Percentiles rank a stretch among this genome's conserved stretches.
phyloP scores from a whole-genome alignment of 2,888 invertebrate genomes.

The Eristalis intricaria region DNA sequence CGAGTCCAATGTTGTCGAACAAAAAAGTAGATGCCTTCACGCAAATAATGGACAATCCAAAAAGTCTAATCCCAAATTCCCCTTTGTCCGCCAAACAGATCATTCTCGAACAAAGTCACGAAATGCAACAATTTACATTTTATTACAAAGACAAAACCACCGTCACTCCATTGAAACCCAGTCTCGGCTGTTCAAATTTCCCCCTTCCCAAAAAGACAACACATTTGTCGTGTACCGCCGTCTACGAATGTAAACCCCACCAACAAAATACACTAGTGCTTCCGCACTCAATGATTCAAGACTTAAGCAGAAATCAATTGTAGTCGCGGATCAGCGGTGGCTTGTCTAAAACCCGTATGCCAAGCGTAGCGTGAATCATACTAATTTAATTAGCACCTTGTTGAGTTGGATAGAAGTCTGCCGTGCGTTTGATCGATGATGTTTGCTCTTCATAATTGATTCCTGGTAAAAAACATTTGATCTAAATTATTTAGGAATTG shows the following conservation, averaged over 20 bases:
- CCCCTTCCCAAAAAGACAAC: background rate
- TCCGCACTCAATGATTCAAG: background rate
- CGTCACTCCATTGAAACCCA: background rate
- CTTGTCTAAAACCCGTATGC: background rate
- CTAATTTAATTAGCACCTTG: background rate
- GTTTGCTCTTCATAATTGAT: background rate
- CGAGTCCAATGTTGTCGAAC: too few species aligned
- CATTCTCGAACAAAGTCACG: too few species aligned
- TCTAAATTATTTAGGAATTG: background rate
- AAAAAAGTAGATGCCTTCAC: too few species aligned
- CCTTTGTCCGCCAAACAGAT: conserved; percentile 52
- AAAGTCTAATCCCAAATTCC: too few species aligned
- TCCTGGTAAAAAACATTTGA: background rate
- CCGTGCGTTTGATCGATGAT: background rate
- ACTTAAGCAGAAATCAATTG: background rate
- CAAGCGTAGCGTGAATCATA: background rate
- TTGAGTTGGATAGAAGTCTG: background rate
- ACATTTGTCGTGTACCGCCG: too few species aligned
- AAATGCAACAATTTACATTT: background rate
- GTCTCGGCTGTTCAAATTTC: background rate
- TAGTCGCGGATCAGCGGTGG: background rate
- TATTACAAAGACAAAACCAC: background rate
- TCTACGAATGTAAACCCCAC: background rate
- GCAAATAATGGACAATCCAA: too few species aligned
- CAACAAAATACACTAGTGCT: background rate